Base-by-base conservation (phyloP, 30 jellyfish, hydroid and myxozoan species). In the Morbakka virulenta region DNA sequence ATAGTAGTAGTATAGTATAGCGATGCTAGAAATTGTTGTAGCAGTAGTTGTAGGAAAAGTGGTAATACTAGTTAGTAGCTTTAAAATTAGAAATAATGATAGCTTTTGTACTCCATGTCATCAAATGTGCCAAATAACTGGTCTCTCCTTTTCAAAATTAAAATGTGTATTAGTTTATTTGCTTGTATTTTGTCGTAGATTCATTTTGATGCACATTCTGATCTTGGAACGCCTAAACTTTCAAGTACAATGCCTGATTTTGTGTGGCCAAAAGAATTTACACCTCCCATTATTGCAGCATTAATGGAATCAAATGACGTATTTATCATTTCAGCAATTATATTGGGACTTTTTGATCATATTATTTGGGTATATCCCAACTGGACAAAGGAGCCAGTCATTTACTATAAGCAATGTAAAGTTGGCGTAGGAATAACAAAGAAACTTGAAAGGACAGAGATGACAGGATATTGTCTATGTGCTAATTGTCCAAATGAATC, bases 121-220 rank as follows among this genome's bases (percentile, higher is more conserved):
- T n/a, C n/a, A n/a, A n/a, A n/a, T n/a, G n/a, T n/a, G n/a, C n/a
- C n/a, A n/a, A n/a, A n/a, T n/a, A n/a, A n/a, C n/a, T n/a, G n/a
- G n/a, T n/a, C n/a, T n/a, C n/a, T n/a, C n/a, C n/a, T n/a, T n/a
- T n/a, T n/a, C n/a, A n/a, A n/a, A n/a, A n/a, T n/a, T n/a, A n/a
- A n/a, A n/a, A n/a, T n/a, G n/a, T n/a, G n/a, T n/a, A n/a, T n/a
- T n/a, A n/a, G n/a, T n/a, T n/a, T n/a, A n/a, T n/a, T n/a, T n/a
- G n/a, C n/a, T n/a, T n/a, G n/a, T n/a, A n/a, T n/a, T n/a, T n/a
- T n/a, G n/a, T n/a, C 17, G 17, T 77, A 77, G 88, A 77, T 77
- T 27, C 88, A 77, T 32, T 51, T 77, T 34, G 88, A 77, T 67
- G 88, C 84, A 24, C 88, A 77, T 33, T 77, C 88, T 20, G 88